Base-by-base conservation (phyloP, 37 sponge, comb jelly and placozoan genomes). In the Cladorhizidae sp. region DNA sequence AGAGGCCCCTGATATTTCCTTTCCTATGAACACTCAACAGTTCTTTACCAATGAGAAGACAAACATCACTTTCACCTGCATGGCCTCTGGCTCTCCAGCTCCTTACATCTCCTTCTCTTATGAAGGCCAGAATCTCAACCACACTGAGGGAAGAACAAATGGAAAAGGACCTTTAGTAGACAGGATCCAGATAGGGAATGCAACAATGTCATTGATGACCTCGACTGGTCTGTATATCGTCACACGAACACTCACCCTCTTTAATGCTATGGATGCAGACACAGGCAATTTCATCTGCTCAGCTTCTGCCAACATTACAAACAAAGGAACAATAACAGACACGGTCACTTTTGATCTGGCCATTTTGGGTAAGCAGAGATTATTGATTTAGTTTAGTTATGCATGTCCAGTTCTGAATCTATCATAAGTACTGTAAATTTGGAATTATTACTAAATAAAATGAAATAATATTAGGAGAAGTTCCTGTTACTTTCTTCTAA, bases 51-150 rank as follows among this genome's bases (percentile, higher is more conserved):
- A 83, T 50, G 63, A 83, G 58, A 45, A 64, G 35, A 64, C 70
- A 1, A 40, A 75, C 29, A 74, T 80, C 9, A 81, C 74, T 21
- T 63, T 88, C 35, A 71, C 64, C 39, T 93, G 93, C 49, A 80
- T 36, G 31, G 89, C 83, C 57, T 65, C 37, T 68, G 93, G 87
- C 67, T 41, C 78, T 28, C 93, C 93, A 42, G 61, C 80, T 14
- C 93, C 93, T 9, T 51, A 31, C 56, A 85, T 93, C 49, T 26
- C 33, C 25, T 93, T 89, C 58, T 49, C 54, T 26, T 20, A 42
- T 20, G 36, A 67, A 45, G 81, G 59, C 21, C 49, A 57, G 12
- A 20, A 38, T 3, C 36, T 84, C 20, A 31, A 41, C 36, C 31
- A 59, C 8, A 57, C 25, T 39, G 49, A 31, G 0, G 80, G 39